Conservation (phyloP, 2,113 vertebrate genomes). For the Meles meles region DNA sequence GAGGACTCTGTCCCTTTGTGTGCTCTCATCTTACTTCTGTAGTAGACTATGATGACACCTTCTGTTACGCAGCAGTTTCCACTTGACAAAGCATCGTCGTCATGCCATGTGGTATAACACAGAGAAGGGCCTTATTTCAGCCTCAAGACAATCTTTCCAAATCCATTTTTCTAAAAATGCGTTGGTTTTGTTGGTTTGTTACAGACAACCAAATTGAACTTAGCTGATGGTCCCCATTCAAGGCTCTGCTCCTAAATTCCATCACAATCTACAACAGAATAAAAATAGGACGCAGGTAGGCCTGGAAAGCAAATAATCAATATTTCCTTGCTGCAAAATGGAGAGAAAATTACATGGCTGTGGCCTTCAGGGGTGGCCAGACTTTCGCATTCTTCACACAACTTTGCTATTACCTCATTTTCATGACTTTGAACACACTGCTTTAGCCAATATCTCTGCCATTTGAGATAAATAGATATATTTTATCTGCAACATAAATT, state of each 20-base stretch:
- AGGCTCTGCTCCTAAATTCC: not conserved
- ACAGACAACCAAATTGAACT: not conserved
- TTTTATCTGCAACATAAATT: constrained; percentile 37
- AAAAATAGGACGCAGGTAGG: not conserved
- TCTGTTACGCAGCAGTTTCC: not conserved
- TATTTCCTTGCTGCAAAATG: not conserved
- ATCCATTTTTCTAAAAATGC: not conserved
- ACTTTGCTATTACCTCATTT: not conserved
- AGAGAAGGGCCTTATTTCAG: not conserved
- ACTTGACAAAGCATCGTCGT: not conserved
- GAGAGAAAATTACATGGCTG: not conserved
- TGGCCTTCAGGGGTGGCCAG: not conserved
- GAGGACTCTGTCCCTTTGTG: not conserved
- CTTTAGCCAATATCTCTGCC: not conserved
- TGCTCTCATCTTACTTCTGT: not conserved
- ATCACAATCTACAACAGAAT: not conserved
- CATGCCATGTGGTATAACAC: not conserved
- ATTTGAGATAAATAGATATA: constrained; percentile 1
- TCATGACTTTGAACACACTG: not conserved
- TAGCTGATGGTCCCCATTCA: not conserved
- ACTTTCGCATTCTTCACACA: not conserved
- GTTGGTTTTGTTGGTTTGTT: not conserved
- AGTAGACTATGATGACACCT: not conserved
- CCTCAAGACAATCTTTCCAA: not conserved
- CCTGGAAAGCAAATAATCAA: not conserved